Conservation (phyloP, 2,797 vertebrate species). For the Pseudopleuronectes americanus region DNA sequence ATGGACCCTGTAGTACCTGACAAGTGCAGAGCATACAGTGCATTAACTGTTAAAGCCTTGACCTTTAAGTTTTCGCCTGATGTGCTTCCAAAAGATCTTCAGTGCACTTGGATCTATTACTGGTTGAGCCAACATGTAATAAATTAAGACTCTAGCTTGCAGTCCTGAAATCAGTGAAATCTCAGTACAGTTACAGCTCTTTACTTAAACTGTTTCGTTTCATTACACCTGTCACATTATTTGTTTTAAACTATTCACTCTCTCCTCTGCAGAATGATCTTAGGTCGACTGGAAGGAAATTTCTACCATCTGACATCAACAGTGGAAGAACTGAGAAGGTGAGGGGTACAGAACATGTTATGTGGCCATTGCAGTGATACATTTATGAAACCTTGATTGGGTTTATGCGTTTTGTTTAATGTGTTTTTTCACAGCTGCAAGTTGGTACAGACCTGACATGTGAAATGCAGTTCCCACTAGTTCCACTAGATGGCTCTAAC, state of each 20-base stretch:
- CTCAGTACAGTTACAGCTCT: no score
- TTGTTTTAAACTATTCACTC: conserved; percentile 9
- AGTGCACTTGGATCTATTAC: background rate
- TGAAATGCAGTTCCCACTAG: conserved; percentile 36
- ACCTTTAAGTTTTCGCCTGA: conserved; percentile 10
- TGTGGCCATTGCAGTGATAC: background rate
- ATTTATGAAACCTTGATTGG: background rate
- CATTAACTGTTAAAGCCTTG: background rate
- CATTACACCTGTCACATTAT: background rate
- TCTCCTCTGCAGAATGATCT: conserved; percentile 92
- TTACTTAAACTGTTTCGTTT: background rate
- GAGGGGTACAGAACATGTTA: conserved; percentile 45
- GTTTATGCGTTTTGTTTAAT: background rate
- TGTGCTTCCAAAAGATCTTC: background rate
- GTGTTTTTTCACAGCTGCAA: background rate
- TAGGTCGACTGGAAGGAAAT: conserved; percentile 92
- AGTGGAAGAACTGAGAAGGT: conserved; percentile 96
- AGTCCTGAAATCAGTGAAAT: no score
- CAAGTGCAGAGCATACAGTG: background rate
- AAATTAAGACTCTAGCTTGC: background rate
- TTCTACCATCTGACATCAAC: conserved; percentile 93
- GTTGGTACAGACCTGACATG: background rate
- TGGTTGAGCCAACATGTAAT: conserved; percentile 3
- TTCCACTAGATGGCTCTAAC: conserved; percentile 77
- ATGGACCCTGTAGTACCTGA: conserved; percentile 3